Conservation (phyloP, 2,888 invertebrate species). For the Dynastes maya region DNA sequence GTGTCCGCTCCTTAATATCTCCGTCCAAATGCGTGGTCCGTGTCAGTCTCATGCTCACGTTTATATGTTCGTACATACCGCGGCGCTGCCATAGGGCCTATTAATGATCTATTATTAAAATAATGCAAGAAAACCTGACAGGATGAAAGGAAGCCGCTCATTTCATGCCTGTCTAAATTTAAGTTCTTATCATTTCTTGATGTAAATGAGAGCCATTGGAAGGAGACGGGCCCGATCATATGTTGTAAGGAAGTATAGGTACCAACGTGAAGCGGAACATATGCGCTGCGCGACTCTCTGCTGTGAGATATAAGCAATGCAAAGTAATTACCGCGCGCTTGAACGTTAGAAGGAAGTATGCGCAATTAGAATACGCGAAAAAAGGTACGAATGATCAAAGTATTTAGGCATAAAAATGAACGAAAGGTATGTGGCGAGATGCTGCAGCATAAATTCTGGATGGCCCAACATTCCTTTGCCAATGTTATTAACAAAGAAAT, state of each 20-base stretch:
- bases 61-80: too few species aligned
- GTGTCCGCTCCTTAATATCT: not conserved
- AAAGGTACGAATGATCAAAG: not conserved
- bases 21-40: slow-evolving; percentile 11
- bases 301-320: too few species aligned
- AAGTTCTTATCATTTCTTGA: slow-evolving; percentile 53
- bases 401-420: too few species aligned
- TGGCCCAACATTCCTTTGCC: too few species aligned
- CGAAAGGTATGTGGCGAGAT: too few species aligned
- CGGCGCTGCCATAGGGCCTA: slow-evolving; percentile 29
- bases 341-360: too few species aligned
- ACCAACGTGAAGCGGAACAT: not conserved
- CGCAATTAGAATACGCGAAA: slow-evolving; percentile 9
- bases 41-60: not conserved
- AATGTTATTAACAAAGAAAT: too few species aligned
- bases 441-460: too few species aligned
- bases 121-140: slow-evolving; percentile 46
- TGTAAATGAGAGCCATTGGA: slow-evolving; percentile 43
- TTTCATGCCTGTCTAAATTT: slow-evolving; percentile 54
- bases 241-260: not conserved
- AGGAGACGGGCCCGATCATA: slow-evolving; percentile 28
- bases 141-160: slow-evolving; percentile 52
- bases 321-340: too few species aligned
- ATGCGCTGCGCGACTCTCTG: not conserved
- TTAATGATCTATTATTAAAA: slow-evolving; percentile 51